Percentiles rank a stretch among this genome's conserved stretches.
These are phyloP conservation scores for Calliphora vomitoria DNA, from an alignment of 2,888 invertebrate species.

Conservation along the genomic window DNA sequence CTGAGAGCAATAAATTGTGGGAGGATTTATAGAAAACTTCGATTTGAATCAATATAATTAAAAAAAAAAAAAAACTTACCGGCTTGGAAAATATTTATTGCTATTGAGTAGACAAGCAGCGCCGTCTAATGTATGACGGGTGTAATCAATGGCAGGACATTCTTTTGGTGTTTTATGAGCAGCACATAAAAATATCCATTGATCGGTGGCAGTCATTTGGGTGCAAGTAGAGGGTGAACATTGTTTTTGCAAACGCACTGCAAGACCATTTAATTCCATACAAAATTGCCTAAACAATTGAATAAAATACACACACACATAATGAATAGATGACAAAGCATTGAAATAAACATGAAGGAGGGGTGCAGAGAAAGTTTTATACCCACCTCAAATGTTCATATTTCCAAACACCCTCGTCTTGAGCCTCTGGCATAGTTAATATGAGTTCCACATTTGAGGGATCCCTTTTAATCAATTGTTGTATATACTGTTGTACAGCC, in stretches of 20 bases:
- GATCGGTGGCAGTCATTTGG: slow-evolving; percentile 99
- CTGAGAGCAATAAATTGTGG: too few species aligned
- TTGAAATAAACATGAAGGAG: not conserved
- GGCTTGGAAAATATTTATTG: slow-evolving; percentile 99
- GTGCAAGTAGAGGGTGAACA: slow-evolving; percentile 98
- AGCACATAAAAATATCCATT: slow-evolving; percentile 99
- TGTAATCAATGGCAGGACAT: slow-evolving; percentile 99
- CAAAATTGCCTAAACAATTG: slow-evolving; percentile 94
- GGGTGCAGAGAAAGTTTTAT: not conserved
- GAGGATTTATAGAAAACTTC: too few species aligned
- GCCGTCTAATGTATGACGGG: slow-evolving; percentile 98
- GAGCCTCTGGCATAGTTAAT: slow-evolving; percentile 97
- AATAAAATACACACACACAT: not conserved
- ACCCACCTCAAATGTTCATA: slow-evolving; percentile 97
- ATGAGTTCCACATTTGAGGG: slow-evolving; percentile 97
- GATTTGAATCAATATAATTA: too few species aligned
- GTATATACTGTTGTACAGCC: slow-evolving; percentile 99
- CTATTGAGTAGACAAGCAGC: slow-evolving; percentile 99
- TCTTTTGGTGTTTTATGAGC: slow-evolving; percentile 99
- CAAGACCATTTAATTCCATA: slow-evolving; percentile 99
- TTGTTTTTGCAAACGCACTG: slow-evolving; percentile 97
- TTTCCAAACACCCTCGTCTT: slow-evolving; percentile 99
- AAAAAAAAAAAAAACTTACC: slow-evolving; percentile 86
- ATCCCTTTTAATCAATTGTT: slow-evolving; percentile 97
- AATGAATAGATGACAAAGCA: slow-evolving; percentile 23